Conservation (phyloP, 2,888 invertebrate genomes). For the Chalcosyrphus nemorum region DNA sequence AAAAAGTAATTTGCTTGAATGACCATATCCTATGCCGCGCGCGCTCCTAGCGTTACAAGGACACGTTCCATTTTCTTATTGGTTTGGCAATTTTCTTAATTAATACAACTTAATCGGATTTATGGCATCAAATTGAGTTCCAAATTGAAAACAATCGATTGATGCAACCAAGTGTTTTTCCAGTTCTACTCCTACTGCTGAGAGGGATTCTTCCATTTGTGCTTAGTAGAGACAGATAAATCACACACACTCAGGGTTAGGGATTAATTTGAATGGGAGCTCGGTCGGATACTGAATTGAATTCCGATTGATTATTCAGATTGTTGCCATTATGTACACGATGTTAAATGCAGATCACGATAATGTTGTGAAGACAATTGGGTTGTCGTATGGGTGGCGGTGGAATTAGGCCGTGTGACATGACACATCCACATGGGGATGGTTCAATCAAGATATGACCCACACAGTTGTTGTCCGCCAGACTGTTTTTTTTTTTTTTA, state of each 20-base stretch:
- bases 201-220: neutral
- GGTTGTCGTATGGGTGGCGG: too few species aligned
- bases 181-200: neutral
- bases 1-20: slow-evolving; percentile 7
- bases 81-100: slow-evolving; percentile 48
- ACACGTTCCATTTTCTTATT: slow-evolving; percentile 43
- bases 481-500: too few species aligned
- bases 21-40: neutral
- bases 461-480: too few species aligned
- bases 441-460: too few species aligned
- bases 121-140: slow-evolving; percentile 36
- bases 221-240: neutral
- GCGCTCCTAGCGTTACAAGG: neutral
- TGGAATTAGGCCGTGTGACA: too few species aligned
- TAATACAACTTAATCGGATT: slow-evolving; percentile 47
- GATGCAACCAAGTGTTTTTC: slow-evolving; percentile 1
- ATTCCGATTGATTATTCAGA: neutral
- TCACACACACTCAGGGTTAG: neutral
- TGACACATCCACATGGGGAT: too few species aligned
- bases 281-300: neutral
- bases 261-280: neutral
- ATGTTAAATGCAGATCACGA: slow-evolving; percentile 3
- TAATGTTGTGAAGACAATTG: neutral
- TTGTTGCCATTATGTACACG: neutral
- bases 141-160: slow-evolving; percentile 35